phyloP scores from a whole-genome alignment of 2,888 invertebrate species.

The Drosophila leonis region DNA sequence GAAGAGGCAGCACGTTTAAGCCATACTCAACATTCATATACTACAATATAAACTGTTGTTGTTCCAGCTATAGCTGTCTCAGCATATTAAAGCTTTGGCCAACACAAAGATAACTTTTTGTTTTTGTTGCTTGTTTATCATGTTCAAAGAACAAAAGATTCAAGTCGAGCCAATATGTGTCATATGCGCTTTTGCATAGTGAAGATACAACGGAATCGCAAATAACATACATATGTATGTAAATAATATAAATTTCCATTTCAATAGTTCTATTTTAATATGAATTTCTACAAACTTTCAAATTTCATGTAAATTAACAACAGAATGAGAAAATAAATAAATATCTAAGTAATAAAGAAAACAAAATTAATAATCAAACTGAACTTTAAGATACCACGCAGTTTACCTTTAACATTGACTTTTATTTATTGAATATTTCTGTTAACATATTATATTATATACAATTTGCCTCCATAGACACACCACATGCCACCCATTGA shows the following conservation, averaged over 20 bases:
- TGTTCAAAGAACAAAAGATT: conserved; percentile 3
- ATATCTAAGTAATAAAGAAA: neutral
- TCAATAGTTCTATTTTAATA: neutral
- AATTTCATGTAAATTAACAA: conserved; percentile 48
- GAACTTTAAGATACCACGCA: too few relatives aligned
- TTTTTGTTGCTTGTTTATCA: conserved; percentile 2
- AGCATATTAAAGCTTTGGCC: neutral
- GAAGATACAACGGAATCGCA: neutral
- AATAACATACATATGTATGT: neutral
- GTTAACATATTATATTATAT: neutral
- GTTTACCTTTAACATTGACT: neutral
- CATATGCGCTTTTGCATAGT: neutral
- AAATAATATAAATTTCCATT: neutral
- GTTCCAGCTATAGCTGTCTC: neutral
- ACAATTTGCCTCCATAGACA: neutral
- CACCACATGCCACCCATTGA: neutral
- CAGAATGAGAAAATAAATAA: conserved; percentile 3
- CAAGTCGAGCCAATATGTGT: neutral
- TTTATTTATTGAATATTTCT: neutral
- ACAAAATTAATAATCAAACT: neutral
- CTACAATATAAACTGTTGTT: neutral
- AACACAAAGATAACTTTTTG: neutral
- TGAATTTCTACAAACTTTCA: conserved; percentile 41
- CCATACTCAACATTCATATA: neutral
- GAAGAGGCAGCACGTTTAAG: too few relatives aligned